A percentile compares a stretch with the other conserved stretches of the same genome.
phyloP scores from a whole-genome alignment of 2,113 vertebrate genomes.

The Spea bombifrons region DNA sequence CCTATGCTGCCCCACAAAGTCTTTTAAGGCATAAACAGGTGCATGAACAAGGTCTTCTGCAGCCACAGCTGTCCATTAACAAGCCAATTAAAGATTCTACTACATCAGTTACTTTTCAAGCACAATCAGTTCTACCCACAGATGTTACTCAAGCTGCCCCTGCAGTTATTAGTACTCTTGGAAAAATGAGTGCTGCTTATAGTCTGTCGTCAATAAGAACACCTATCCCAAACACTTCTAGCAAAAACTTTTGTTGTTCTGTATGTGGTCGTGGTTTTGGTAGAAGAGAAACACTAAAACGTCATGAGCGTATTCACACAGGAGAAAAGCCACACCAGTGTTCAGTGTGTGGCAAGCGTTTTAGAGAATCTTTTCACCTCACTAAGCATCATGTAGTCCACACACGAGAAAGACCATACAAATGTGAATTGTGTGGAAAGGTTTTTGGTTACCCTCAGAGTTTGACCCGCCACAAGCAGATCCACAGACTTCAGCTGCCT shows the following conservation, averaged over 20 bases:
- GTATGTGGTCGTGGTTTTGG: slow-evolving; percentile 80
- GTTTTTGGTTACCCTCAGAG: slow-evolving; percentile 90
- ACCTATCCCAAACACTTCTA: slow-evolving; percentile 56
- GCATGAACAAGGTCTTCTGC: slow-evolving; percentile 48
- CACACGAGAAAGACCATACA: slow-evolving; percentile 87
- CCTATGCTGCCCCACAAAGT: slow-evolving; percentile 63
- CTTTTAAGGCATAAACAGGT: slow-evolving; percentile 64
- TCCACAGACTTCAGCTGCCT: slow-evolving; percentile 71
- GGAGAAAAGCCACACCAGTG: slow-evolving; percentile 86
- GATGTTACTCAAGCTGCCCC: slow-evolving; percentile 13
- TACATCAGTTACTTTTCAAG: not conserved
- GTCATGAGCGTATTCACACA: slow-evolving; percentile 81
- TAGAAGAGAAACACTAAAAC: slow-evolving; percentile 82
- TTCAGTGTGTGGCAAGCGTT: slow-evolving; percentile 84
- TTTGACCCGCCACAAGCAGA: slow-evolving; percentile 84
- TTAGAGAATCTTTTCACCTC: slow-evolving; percentile 86
- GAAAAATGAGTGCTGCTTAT: slow-evolving; percentile 10
- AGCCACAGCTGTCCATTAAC: not conserved
- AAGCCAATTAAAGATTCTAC: slow-evolving; percentile 1
- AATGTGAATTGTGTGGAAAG: slow-evolving; percentile 87
- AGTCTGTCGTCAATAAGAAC: not conserved
- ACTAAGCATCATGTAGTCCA: slow-evolving; percentile 91
- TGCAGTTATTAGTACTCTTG: slow-evolving; percentile 10
- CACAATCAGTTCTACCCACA: slow-evolving; percentile 11
- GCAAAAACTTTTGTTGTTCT: slow-evolving; percentile 74